Evolutionary conservation across 2,113 vertebrate species (phyloP).

Genomic region (Oenanthe oenanthe): DNA sequence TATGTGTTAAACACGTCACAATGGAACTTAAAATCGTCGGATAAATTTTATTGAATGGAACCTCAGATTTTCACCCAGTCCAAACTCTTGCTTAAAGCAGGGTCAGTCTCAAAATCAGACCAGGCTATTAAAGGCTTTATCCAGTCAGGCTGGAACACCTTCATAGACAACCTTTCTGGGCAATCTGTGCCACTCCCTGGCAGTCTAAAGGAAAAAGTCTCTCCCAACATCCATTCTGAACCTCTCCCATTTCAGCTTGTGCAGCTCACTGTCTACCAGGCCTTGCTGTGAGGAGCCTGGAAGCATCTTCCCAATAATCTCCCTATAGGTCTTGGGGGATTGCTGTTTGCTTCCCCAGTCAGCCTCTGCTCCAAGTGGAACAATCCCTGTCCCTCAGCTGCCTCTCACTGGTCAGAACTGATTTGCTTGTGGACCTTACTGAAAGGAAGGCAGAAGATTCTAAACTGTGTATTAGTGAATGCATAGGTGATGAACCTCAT

Average conservation of each 20-base stretch:
- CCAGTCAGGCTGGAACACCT: neutral
- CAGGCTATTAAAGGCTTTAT: neutral
- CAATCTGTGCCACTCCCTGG: neutral
- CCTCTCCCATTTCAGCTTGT: accelerated
- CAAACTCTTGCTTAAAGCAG: neutral
- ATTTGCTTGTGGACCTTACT: neutral
- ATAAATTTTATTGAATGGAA: neutral
- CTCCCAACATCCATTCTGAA: neutral
- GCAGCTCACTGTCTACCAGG: neutral
- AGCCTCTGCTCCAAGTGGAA: neutral
- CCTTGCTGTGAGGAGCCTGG: neutral
- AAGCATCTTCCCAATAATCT: neutral
- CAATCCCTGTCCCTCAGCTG: neutral
- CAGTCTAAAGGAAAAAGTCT: neutral
- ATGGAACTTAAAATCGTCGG: neutral
- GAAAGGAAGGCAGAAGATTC: neutral
- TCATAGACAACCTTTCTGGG: neutral
- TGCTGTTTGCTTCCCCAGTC: neutral
- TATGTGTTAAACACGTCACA: neutral
- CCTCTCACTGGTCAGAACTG: neutral
- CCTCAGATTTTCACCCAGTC: neutral
- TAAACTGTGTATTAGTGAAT: neutral
- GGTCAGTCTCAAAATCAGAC: neutral
- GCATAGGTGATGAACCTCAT: neutral
- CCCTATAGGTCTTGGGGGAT: accelerated